A percentile compares a stretch with the other conserved stretches of the same genome.
phyloP scores from a whole-genome alignment of 1,140 invertebrate genomes.

The Phortica variegata region DNA sequence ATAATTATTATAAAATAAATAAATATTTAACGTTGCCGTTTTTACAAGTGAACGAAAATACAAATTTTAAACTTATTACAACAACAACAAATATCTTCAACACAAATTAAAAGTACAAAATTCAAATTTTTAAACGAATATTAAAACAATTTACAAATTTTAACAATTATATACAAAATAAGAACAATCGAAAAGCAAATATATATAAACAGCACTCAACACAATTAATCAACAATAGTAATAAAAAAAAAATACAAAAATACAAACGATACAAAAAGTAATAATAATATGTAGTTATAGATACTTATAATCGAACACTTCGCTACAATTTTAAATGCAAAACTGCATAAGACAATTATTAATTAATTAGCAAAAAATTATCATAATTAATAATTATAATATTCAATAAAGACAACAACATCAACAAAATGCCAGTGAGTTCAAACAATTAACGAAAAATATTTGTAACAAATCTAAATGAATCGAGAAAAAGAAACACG shows the following conservation, averaged over 20 bases:
- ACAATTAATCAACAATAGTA: constrained; percentile 1
- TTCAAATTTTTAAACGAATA: neutral
- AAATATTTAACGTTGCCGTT: neutral
- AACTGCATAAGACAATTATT: no score
- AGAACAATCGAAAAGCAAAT: no score
- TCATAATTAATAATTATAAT: constrained; percentile 14
- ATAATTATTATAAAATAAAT: neutral
- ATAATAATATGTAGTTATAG: neutral
- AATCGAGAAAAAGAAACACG: constrained; percentile 2
- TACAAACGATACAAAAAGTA: neutral
- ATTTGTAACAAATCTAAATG: constrained; percentile 12
- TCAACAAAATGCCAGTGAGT: constrained; percentile 37
- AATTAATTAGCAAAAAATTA: no score
- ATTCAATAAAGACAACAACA: constrained; percentile 14
- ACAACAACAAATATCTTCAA: constrained; percentile 1
- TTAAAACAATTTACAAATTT: neutral
- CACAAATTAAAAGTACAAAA: neutral
- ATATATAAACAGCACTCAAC: constrained; percentile 11
- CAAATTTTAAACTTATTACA: constrained; percentile 1
- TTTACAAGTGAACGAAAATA: constrained; percentile 2
- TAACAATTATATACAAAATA: neutral
- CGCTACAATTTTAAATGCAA: constrained; percentile 19
- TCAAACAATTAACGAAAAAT: constrained; percentile 36
- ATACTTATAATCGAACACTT: neutral
- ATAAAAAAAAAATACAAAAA: neutral